Conservation (phyloP, 2,888 invertebrate species). For the Gymnoscelis rufifasciata region DNA sequence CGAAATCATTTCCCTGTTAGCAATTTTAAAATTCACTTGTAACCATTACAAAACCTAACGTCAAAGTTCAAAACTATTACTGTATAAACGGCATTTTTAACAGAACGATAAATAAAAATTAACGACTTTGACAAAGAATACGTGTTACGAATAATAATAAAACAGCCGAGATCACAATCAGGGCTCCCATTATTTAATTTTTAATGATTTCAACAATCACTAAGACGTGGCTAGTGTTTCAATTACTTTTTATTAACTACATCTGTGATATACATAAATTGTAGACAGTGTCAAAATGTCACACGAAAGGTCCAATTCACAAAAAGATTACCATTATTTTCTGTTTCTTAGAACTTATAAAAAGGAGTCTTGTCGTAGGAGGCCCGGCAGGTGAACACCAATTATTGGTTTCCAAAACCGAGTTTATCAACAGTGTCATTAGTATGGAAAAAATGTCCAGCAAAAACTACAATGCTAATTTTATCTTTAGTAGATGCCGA, state of each 20-base stretch:
- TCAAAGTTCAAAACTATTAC: conserved; percentile 47
- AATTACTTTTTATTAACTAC: no score
- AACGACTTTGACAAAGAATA: conserved; percentile 67
- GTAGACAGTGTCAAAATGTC: conserved; percentile 22
- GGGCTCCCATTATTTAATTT: conserved; percentile 52
- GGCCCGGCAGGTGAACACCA: conserved; percentile 22
- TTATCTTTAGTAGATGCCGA: conserved; percentile 30
- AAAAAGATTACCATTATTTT: no score
- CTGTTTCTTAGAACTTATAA: conserved; percentile 46
- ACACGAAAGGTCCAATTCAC: no score
- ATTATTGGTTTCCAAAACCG: conserved; percentile 12
- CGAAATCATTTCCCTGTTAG: background rate
- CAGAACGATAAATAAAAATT: conserved; percentile 41
- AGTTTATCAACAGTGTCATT: conserved; percentile 15
- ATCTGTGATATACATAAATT: conserved; percentile 43
- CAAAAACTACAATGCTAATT: conserved; percentile 28
- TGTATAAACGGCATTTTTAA: conserved; percentile 54
- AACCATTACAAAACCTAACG: conserved; percentile 10
- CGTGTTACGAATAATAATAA: conserved; percentile 70
- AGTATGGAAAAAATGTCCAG: conserved; percentile 23
- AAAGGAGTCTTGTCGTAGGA: conserved; percentile 46
- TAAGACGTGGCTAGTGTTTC: conserved; percentile 63
- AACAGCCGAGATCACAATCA: conserved; percentile 63
- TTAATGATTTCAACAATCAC: conserved; percentile 64
- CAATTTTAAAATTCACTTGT: no score